These are phyloP conservation scores for Psittacara wagleri DNA, from an alignment of 2,113 vertebrate genomes.

Conservation along the genomic window DNA sequence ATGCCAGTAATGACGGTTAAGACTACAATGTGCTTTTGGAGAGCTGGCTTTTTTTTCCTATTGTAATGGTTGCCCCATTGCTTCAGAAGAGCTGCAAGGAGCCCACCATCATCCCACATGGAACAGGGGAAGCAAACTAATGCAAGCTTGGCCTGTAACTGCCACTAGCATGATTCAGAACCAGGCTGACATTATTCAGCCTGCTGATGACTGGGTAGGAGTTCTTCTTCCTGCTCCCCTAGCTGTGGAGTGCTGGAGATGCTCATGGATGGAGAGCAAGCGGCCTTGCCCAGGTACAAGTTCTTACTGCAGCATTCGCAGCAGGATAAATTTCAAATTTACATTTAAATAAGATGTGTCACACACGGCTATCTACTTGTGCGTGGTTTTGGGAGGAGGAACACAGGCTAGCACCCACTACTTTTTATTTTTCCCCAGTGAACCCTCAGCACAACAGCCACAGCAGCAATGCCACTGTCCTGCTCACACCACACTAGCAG, in stretches of 20 bases:
- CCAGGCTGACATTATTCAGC: background rate
- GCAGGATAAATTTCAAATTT: background rate
- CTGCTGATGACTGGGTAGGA: background rate
- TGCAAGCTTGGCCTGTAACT: background rate
- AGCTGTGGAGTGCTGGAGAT: background rate
- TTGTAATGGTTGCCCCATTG: background rate
- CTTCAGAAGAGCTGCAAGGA: background rate
- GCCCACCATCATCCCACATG: no score
- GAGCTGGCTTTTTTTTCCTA: background rate
- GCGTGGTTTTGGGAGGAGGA: background rate
- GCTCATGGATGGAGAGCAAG: background rate
- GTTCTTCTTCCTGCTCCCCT: background rate
- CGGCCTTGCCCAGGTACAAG: no score
- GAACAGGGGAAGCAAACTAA: background rate
- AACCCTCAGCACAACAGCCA: background rate
- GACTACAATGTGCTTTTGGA: background rate
- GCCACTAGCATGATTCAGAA: background rate
- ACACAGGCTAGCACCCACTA: no score
- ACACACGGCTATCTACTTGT: accelerated
- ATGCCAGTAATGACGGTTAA: background rate
- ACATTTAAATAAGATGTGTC: background rate
- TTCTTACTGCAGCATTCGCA: background rate
- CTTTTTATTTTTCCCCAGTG: background rate
- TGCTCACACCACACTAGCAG: background rate
- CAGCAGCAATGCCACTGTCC: background rate